Base-by-base conservation (phyloP, 1,140 invertebrate species). In the Magallana gigas region DNA sequence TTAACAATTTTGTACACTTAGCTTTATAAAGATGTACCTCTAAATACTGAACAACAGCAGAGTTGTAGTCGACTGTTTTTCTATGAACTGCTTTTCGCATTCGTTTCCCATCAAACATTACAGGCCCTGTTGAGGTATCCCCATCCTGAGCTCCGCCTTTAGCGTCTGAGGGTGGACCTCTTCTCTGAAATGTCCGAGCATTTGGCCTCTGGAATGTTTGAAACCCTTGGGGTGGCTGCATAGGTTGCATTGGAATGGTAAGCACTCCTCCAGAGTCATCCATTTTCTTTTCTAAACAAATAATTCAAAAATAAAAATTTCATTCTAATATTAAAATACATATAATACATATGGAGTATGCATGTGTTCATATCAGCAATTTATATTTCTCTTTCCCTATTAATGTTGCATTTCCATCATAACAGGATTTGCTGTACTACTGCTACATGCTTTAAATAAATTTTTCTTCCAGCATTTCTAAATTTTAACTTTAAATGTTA, bases 1-100 rank as follows among this genome's bases (percentile, higher is more conserved):
- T 48, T 48, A 48, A 48, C 36, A 4, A 48, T 48, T 48, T 48
- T 4, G 36, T 48, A 48, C 36, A 48, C 36, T 48, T 2, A 48
- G 36, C 36, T 48, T 48, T 86, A 57, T 57, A 56, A 85, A 83
- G 83, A 58, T 48, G 94, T 95, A 97, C 97, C 96, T 99, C 97
- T 91, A 99, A 95, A 92, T 97, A 97, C 94, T 98, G 98, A 84
- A 99, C 97, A 91, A 99, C 97, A 58, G 98, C 97, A n/a, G 98
- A 97, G 96, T 99, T 99, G 95, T 99, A 99, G 95, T 99, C 99
- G 68, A 99, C 98, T 68, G 98, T 99, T 96, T 99, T 99, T 91
- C 98, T 96, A 96, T 99, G 98, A 85, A 99, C 97, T 89, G 98
- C 98, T 95, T 99, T 99, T 91, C 98, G 95, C 86, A 99, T 96